Evolutionary conservation across 2,113 vertebrate species (phyloP), one percentile per base, ranked within the genome.

Genomic region (Anser cygnoides): DNA sequence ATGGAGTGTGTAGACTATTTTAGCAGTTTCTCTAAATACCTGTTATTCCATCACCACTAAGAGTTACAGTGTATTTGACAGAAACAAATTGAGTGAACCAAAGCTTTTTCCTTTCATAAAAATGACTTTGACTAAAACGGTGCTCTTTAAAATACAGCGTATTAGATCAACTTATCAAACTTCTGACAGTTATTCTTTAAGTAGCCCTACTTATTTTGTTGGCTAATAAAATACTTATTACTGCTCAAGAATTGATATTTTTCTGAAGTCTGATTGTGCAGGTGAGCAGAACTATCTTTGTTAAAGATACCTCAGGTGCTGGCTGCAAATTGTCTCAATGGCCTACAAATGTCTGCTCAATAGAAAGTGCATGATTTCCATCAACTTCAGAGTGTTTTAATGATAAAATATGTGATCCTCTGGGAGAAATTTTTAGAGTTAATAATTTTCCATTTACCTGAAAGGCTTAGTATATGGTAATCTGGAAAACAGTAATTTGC

Each of bases 11-110:
- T 1, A 35, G 84, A 20, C n/a, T 65, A 3, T 37, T 66, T 50
- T 28, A 66, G 50, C 65, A 63, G 79, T 65, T 82, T 39, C 61
- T 55, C 62, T 93, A 37, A 82, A 71, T 37, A 62, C 63, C 62
- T n/a, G 50, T 83, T 83, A 49, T 83, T 75, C 67, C 57, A 63
- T 58, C 52, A 57, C 28, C 0, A 3, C 66, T 52, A 6, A 39
- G 39, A 84, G 65, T 61, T 78, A 17, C 62, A 61, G 43, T 12
- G 31, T 62, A 35, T 78, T 74, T 94, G 80, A 74, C 71, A 89
- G 95, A 75, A 91, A 79, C 41, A 74, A 90, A 90, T 19, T 3
- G 65, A 85, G 81, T 46, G 87, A 94, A 86, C 66, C 50, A 62
- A 62, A 91, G 57, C 55, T 61, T 74, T 62, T 66, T 59, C 75